Evolutionary conservation across 2,797 vertebrate genomes (phyloP), one percentile per base, ranked within the genome.

Genomic region (Neostethus bicornis): DNA sequence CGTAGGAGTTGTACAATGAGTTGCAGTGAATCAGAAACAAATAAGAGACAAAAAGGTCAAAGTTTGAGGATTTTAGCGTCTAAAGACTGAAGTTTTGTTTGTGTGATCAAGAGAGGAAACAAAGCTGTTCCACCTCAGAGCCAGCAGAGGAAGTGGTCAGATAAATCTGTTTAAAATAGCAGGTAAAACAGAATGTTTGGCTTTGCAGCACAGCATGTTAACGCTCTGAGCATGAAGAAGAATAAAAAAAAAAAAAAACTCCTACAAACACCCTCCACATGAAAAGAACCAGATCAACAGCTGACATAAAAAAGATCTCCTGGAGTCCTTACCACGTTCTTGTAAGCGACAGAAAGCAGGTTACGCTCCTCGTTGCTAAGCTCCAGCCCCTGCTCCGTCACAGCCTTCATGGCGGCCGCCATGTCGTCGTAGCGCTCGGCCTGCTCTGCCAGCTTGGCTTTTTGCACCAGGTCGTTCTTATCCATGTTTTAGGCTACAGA

Each of bases 381-480:
- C 77, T 97, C 95, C 66, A 85, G 77, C 9, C 87, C 91, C 89
- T 93, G 91, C 90, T 96, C 95, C 32, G 96, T 97, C 88, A 98
- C 95, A 23, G 87, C 80, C 90, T 97, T 98, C 96, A 99, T 99
- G 91, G 93, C 92, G 70, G 91, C 89, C 76, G 96, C 95, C 97
- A 99, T 99, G 91, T 99, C 96, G 75, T 99, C 96, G 9, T 98
- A 99, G 84, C 96, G 95, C 90, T 99, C 97, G 50, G 95, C 95
- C 94, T 99, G 96, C 92, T 99, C 96, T 42, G 96, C 92, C 93
- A 98, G 91, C 91, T 97, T 98, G 92, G 96, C 96, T 91, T 95
- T 96, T 91, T 96, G 94, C 86, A 98, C 95, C 91, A 97, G 93
- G 79, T 99, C 96, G 67, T 92, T 93, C 90, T 96, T 98, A 73